phyloP scores from a whole-genome alignment of 2,113 vertebrate species.

The Tamias sibiricus region DNA sequence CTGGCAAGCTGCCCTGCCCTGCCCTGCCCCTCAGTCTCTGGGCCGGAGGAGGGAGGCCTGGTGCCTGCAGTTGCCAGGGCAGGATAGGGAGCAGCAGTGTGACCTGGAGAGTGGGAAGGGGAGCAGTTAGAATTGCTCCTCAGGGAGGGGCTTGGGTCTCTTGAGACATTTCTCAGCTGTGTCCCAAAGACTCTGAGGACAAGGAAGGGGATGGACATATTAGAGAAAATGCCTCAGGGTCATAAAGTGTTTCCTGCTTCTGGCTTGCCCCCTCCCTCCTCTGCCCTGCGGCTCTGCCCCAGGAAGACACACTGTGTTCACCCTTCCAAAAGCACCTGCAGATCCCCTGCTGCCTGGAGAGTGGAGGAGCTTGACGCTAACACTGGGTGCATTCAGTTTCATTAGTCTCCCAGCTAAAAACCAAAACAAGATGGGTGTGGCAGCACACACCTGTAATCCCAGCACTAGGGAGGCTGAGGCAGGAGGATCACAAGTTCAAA shows the following conservation, averaged over 20 bases:
- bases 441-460: no score
- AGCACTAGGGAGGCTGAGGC: no score
- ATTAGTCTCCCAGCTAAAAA: background rate
- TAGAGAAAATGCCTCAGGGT: background rate
- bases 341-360: no score
- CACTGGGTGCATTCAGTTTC: background rate
- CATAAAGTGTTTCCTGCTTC: background rate
- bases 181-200: background rate
- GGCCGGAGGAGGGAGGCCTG: background rate
- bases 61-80: background rate
- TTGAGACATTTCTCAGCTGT: background rate
- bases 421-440: no score
- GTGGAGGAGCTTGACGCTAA: background rate
- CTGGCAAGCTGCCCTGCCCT: background rate
- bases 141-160: background rate
- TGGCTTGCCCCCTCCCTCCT: background rate
- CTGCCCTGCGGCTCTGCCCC: background rate
- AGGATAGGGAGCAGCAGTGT: background rate
- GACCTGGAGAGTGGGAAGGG: background rate
- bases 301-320: background rate
- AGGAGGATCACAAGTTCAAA: no score
- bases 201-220: background rate
- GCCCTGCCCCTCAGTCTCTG: background rate
- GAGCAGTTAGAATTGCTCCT: background rate
- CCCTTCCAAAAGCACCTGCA: background rate